phyloP scores from a whole-genome alignment of 2,113 vertebrate genomes.

The Prolemur simus region DNA sequence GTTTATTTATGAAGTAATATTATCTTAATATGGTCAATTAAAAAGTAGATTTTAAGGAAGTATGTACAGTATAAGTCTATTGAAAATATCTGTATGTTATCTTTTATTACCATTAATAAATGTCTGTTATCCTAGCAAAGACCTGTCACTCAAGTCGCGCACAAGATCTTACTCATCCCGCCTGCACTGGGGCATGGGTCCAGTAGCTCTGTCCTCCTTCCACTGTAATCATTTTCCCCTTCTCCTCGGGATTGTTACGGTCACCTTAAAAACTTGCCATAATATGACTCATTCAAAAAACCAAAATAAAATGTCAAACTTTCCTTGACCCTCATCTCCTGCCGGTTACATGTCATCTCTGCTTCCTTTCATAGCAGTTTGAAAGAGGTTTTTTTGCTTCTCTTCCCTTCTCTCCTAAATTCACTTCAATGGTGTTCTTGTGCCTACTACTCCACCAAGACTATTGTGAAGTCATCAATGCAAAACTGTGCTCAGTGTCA shows the following conservation, averaged over 20 bases:
- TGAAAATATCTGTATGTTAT: neutral
- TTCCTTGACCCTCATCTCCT: neutral
- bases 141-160: neutral
- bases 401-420: neutral
- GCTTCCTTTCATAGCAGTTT: neutral
- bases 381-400: neutral
- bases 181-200: neutral
- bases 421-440: neutral
- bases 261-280: neutral
- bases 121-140: neutral
- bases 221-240: neutral
- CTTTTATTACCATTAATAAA: neutral
- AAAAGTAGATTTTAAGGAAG: neutral
- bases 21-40: neutral
- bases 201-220: neutral
- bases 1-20: neutral
- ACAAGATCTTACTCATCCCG: neutral
- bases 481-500: neutral
- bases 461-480: neutral
- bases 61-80: neutral
- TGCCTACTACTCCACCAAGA: neutral
- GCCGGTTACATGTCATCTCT: neutral
- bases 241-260: neutral
- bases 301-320: neutral
- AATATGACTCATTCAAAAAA: neutral